Conservation (phyloP, 2,797 vertebrate species). For the Geotria australis region DNA sequence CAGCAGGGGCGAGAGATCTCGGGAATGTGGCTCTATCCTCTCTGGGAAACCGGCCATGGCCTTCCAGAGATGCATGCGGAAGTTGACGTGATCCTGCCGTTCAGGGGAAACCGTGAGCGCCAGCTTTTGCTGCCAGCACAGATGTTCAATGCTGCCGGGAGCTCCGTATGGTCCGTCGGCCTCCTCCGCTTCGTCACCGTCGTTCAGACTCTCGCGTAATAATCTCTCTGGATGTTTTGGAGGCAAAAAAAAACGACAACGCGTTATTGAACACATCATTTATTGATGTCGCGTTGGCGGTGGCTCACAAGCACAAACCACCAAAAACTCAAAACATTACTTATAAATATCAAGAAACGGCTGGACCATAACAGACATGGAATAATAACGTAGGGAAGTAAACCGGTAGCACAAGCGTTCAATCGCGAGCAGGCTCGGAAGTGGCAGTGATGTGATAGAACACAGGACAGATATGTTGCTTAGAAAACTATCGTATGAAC, state of each 20-base stretch:
- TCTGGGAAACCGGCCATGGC: constrained; percentile 50
- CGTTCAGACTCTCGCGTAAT: constrained; percentile 13
- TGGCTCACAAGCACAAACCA: no score
- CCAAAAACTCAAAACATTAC: no score
- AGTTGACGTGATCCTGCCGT: constrained; percentile 60
- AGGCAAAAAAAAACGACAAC: background rate
- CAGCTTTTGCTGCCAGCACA: constrained; percentile 31
- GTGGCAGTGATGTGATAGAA: no score
- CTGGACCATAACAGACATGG: no score
- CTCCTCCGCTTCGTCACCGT: constrained; percentile 4
- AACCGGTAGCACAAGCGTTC: no score
- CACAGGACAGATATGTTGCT: no score
- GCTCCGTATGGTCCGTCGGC: constrained; percentile 11
- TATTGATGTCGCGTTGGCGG: no score
- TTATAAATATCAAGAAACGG: no score
- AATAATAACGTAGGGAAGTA: no score
- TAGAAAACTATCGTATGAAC: no score
- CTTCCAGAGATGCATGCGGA: constrained; percentile 55
- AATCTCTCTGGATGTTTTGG: constrained; percentile 25
- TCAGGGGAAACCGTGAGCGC: constrained; percentile 14
- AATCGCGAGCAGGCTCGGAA: no score
- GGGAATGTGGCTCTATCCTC: constrained; percentile 49
- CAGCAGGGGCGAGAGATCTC: constrained; percentile 61
- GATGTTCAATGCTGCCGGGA: constrained; percentile 17
- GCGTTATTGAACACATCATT: background rate